Evolutionary conservation across 2,113 vertebrate genomes (phyloP).

Genomic region (Rhinolophus sinicus): DNA sequence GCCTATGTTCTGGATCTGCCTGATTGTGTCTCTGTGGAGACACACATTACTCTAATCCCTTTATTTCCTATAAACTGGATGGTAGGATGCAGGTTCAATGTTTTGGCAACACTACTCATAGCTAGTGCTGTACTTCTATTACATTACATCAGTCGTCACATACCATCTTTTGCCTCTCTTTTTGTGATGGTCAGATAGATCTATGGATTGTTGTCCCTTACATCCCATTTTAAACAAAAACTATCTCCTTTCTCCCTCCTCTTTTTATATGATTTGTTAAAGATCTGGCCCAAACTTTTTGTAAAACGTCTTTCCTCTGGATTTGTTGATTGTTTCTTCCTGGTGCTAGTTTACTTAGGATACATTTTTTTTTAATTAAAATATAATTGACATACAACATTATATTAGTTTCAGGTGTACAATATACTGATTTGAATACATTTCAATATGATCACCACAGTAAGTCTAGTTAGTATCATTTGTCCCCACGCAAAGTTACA

Average conservation of each 20-base stretch:
- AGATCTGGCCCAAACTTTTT: background rate
- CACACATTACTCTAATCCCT: background rate
- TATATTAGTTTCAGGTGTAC: background rate
- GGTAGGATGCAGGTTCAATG: no score
- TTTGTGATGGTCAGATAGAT: background rate
- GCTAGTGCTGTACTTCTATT: background rate
- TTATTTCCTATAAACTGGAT: background rate
- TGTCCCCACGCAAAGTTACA: background rate
- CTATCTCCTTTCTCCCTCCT: background rate
- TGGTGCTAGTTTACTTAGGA: background rate
- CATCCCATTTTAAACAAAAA: background rate
- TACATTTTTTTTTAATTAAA: background rate
- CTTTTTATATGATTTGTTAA: background rate
- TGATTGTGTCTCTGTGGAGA: background rate
- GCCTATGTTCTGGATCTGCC: background rate
- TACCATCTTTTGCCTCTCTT: background rate
- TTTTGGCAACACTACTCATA: background rate
- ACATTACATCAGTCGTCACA: background rate
- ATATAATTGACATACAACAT: background rate
- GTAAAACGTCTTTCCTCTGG: background rate
- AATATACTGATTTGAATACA: background rate
- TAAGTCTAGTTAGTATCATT: background rate
- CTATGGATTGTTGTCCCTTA: background rate
- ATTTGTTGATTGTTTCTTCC: background rate
- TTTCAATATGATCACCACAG: background rate